Base-by-base conservation (phyloP, 2,888 invertebrate species). In the Drosophila pseudotakahashii region DNA sequence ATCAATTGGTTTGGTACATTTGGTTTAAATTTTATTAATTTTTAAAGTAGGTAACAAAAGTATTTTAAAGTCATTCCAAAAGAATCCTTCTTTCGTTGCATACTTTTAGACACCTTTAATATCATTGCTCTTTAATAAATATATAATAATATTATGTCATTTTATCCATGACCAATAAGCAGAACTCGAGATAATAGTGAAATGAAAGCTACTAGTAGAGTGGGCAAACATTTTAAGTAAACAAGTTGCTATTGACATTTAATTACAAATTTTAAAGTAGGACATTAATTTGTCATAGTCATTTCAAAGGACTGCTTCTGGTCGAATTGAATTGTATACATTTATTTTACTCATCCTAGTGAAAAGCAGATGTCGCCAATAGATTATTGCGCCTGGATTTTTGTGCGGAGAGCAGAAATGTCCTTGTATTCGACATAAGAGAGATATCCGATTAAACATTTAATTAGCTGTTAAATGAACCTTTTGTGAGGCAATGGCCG, bases 391-490 rank as follows among this genome's bases (percentile, higher is more conserved):
- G 54, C 41, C 19, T 5, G 39, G 39, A 34, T 32, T 58, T 58
- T 50, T 48, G n/a, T 39, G 32, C n/a, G 16, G 30, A 32, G 32
- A 32, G 51, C 58, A n/a, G 32, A 19, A 23, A 23, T 41, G 54
- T 53, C 54, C 48, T 62, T 64, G 63, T 23, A 51, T 60, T 68
- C 64, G 66, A 39, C 68, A 55, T 68, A 39, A 23, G 59, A 37
- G 70, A 59, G 50, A 70, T 59, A 50, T 54, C 36, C 70, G 81
- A 81, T 83, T 74, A 54, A 72, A 74, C 73, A 76, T 83, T 83
- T 81, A 81, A 81, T 81, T 79, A 82, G 76, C 80, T 78, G 75
- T 68, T 66, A 73, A 80, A 73, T 78, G 70, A 77, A 86, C 81
- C 81, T 66, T 66, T 77, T 71, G 57, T 41, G 44, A 34, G 39